Conservation (phyloP, 2,113 vertebrate genomes). For the Caretta caretta region DNA sequence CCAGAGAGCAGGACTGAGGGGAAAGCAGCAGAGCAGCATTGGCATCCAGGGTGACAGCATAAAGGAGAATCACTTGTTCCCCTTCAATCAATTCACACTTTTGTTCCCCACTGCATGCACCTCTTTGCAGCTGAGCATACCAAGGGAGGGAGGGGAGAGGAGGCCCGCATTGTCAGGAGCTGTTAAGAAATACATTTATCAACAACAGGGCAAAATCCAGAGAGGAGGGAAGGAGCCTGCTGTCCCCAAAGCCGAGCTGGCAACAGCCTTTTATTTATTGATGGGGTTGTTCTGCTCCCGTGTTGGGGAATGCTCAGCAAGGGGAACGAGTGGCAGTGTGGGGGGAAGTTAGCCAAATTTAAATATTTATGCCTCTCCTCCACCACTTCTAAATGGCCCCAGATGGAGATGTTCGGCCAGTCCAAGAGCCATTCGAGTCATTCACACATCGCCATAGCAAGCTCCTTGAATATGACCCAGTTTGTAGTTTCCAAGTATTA, state of each 20-base stretch:
- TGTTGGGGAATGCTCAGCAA: not conserved
- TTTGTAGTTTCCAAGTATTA: not conserved
- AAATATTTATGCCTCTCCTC: not conserved
- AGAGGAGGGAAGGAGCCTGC: not conserved
- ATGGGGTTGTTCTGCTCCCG: not conserved
- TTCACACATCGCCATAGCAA: not conserved
- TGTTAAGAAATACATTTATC: conserved; percentile 74
- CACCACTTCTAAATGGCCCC: not conserved
- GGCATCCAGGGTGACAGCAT: conserved; percentile 59
- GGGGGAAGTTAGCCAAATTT: not conserved
- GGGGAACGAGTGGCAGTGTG: not conserved
- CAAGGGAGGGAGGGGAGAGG: not conserved
- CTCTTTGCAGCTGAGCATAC: conserved; percentile 42
- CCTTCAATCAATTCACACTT: conserved; percentile 84
- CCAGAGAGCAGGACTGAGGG: conserved; percentile 6
- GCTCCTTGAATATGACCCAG: not conserved
- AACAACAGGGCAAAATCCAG: not conserved
- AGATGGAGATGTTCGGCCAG: not conserved
- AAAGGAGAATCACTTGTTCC: conserved; percentile 84
- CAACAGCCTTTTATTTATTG: not conserved
- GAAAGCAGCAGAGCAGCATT: conserved; percentile 32
- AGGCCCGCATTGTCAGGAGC: conserved; percentile 30
- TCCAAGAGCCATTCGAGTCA: rapidly evolving
- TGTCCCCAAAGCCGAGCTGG: not conserved
- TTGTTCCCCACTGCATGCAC: not conserved